A percentile compares a stretch with the other conserved stretches of the same genome.
These are phyloP conservation scores for Drosophila melanica DNA, from an alignment of 1,140 invertebrate genomes.

Conservation along the genomic window DNA sequence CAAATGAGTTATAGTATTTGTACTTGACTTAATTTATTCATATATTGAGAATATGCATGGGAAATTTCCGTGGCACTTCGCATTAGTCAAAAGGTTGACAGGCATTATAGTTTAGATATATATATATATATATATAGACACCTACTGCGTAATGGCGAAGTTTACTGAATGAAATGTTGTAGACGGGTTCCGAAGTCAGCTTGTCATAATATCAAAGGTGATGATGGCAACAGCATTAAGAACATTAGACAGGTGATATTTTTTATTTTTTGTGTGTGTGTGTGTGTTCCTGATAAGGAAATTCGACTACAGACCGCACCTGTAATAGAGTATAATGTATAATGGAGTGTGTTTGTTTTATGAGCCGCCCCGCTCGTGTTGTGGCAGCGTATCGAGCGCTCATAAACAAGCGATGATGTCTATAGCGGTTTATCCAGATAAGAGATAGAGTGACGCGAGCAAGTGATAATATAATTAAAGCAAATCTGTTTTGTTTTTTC, in stretches of 20 bases:
- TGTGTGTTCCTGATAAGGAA: too few species aligned
- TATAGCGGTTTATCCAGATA: slow-evolving; percentile 13
- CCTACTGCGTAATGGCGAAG: not conserved
- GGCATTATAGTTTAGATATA: not conserved
- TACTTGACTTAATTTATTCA: slow-evolving; percentile 41
- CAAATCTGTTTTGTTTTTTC: slow-evolving; percentile 13
- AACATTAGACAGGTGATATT: slow-evolving; percentile 5
- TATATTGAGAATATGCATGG: slow-evolving; percentile 26
- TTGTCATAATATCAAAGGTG: slow-evolving; percentile 9
- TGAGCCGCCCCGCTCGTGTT: too few species aligned
- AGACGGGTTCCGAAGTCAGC: slow-evolving; percentile 1
- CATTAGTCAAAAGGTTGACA: slow-evolving; percentile 8
- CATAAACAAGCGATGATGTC: too few species aligned
- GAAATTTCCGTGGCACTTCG: slow-evolving; percentile 26
- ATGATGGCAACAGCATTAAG: slow-evolving; percentile 15
- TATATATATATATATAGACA: too few species aligned
- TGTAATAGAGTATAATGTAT: too few species aligned
- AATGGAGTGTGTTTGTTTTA: too few species aligned
- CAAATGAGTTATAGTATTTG: slow-evolving; percentile 1
- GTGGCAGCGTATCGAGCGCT: not conserved
- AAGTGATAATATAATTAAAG: slow-evolving; percentile 30
- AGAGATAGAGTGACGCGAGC: not conserved
- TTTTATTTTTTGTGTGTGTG: not conserved
- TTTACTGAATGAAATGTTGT: not conserved
- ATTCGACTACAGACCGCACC: too few species aligned